Percentiles rank a stretch among this genome's conserved stretches.
Evolutionary conservation across 2,888 invertebrate genomes (phyloP).

Genomic region (Diplolepis rosae): DNA sequence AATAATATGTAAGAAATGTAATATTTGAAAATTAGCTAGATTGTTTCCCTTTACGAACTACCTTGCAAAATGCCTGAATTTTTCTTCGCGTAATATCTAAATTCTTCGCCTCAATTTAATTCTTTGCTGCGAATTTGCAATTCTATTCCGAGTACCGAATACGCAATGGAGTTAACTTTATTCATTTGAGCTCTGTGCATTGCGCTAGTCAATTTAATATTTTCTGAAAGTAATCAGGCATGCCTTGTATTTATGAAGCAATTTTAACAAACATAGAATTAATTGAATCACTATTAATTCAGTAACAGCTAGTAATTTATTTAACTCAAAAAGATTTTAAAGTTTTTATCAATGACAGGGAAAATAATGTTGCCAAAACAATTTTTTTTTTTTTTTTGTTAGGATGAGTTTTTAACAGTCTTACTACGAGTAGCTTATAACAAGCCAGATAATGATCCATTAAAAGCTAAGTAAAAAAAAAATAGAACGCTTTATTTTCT

Average conservation of each 20-base stretch:
- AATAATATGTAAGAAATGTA: background rate
- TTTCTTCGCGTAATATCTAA: background rate
- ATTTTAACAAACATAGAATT: too few species aligned
- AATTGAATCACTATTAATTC: too few species aligned
- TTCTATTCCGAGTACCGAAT: background rate
- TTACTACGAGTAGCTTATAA: background rate
- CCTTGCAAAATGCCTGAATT: background rate
- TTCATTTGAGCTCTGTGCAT: background rate
- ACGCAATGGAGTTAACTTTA: background rate
- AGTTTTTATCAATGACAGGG: too few species aligned
- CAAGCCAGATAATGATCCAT: conserved; percentile 1
- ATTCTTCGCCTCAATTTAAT: background rate
- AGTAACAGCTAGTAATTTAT: too few species aligned
- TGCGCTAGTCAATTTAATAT: too few species aligned
- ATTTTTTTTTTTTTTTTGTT: background rate
- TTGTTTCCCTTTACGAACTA: background rate
- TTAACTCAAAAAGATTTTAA: too few species aligned
- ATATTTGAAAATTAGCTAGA: background rate
- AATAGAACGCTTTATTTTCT: background rate
- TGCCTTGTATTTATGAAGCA: too few species aligned
- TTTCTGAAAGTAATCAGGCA: too few species aligned
- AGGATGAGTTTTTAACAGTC: background rate
- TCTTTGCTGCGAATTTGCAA: background rate
- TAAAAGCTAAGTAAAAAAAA: background rate
- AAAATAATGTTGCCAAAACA: background rate